Evolutionary conservation across 2,797 vertebrate species (phyloP).

Genomic region (Amblyraja radiata): DNA sequence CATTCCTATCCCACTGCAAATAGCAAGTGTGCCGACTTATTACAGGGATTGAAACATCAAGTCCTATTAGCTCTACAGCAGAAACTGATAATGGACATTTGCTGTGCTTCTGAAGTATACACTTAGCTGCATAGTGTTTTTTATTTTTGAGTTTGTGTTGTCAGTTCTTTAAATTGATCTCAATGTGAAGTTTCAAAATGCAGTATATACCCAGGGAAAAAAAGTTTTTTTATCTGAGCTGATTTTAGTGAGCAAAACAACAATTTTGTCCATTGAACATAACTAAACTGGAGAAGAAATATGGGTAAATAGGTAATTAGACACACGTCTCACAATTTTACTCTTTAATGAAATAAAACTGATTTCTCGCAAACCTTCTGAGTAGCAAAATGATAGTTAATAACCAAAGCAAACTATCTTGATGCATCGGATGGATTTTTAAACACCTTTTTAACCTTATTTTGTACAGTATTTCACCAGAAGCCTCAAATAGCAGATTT

Average conservation of each 20-base stretch:
- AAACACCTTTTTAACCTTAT: constrained; percentile 1
- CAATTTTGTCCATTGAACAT: not conserved
- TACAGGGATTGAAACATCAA: too few species aligned
- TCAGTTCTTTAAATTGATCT: not conserved
- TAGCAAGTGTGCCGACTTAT: too few species aligned
- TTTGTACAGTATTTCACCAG: constrained; percentile 32
- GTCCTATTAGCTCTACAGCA: too few species aligned
- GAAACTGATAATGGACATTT: not conserved
- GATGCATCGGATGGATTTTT: not conserved
- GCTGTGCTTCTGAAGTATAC: not conserved
- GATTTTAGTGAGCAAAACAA: not conserved
- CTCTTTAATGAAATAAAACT: constrained; percentile 15
- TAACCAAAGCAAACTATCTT: not conserved
- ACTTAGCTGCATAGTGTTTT: not conserved
- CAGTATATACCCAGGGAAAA: not conserved
- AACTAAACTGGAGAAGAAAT: not conserved
- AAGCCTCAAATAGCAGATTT: not conserved
- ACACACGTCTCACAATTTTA: not conserved
- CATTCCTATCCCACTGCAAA: too few species aligned
- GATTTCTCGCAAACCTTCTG: not conserved
- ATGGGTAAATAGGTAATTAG: not conserved
- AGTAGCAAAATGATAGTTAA: constrained; percentile 24
- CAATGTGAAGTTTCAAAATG: not conserved
- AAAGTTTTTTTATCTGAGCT: not conserved
- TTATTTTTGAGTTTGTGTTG: not conserved